A percentile compares a stretch with the other conserved stretches of the same genome.
Evolutionary conservation across 2,113 vertebrate species (phyloP).

Genomic region (Centrocercus urophasianus): DNA sequence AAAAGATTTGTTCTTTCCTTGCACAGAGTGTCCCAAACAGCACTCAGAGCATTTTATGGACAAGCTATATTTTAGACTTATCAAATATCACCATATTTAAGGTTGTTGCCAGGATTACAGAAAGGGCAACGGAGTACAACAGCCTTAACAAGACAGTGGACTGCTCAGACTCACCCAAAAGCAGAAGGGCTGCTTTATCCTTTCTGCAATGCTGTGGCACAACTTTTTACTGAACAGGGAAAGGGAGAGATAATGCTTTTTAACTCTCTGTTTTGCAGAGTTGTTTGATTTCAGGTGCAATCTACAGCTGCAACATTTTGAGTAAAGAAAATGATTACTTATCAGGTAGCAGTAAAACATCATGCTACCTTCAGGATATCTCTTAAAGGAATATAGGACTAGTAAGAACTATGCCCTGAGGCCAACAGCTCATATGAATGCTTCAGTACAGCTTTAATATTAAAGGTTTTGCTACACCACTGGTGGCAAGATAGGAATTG

Average conservation of each 20-base stretch:
- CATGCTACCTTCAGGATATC: not conserved
- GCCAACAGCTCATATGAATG: not conserved
- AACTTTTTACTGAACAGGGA: not conserved
- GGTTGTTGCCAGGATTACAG: conserved; percentile 37
- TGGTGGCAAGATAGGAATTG: not conserved
- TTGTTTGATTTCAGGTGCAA: not conserved
- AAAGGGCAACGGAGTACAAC: not conserved
- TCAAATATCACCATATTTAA: not conserved
- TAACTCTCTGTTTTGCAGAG: not conserved
- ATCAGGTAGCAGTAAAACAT: not conserved
- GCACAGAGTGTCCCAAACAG: not conserved
- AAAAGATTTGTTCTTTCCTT: not conserved
- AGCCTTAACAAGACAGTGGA: conserved; percentile 37
- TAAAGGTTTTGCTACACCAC: not conserved
- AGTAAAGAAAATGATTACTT: not conserved
- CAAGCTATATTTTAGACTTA: not conserved
- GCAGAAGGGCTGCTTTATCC: not conserved
- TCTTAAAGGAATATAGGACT: not conserved
- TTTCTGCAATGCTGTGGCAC: not conserved
- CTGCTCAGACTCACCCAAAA: not conserved
- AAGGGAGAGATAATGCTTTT: not conserved
- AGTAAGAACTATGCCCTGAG: not conserved
- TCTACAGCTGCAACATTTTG: not conserved
- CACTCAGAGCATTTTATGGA: not conserved
- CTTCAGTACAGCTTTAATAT: not conserved